phyloP scores from a whole-genome alignment of 2,888 invertebrate species.

The Campopleginae sp. region DNA sequence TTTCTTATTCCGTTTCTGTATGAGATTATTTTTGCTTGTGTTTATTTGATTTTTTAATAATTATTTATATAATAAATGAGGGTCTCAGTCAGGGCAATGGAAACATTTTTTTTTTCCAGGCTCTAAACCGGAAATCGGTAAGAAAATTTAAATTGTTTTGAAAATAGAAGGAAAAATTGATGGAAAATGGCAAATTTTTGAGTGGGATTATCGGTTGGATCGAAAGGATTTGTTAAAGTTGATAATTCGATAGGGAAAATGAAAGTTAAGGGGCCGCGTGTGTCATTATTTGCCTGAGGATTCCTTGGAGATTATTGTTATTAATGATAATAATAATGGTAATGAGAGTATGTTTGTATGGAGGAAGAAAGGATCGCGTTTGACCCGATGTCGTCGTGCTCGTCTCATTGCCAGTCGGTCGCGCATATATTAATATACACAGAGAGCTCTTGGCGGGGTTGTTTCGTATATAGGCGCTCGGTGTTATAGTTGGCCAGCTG shows the following conservation, averaged over 20 bases:
- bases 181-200: no score
- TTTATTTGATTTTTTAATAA: no score
- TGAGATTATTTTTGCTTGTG: no score
- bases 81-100: no score
- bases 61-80: no score
- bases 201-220: no score
- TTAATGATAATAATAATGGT: neutral
- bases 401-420: conserved; percentile 77
- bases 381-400: conserved; percentile 69
- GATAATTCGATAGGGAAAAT: neutral
- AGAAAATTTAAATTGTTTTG: no score
- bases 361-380: conserved; percentile 42
- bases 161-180: no score
- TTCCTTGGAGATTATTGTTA: neutral
- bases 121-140: no score
- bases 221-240: neutral
- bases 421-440: conserved; percentile 81
- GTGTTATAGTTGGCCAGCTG: conserved; percentile 75
- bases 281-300: neutral
- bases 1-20: no score
- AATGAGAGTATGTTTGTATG: conserved; percentile 5
- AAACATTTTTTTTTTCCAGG: no score
- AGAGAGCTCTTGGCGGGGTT: conserved; percentile 59
- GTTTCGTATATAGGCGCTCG: conserved; percentile 52
- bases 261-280: neutral